Evolutionary conservation across 2,113 vertebrate genomes (phyloP), one percentile per base, ranked within the genome.

Genomic region (Lathamus discolor): DNA sequence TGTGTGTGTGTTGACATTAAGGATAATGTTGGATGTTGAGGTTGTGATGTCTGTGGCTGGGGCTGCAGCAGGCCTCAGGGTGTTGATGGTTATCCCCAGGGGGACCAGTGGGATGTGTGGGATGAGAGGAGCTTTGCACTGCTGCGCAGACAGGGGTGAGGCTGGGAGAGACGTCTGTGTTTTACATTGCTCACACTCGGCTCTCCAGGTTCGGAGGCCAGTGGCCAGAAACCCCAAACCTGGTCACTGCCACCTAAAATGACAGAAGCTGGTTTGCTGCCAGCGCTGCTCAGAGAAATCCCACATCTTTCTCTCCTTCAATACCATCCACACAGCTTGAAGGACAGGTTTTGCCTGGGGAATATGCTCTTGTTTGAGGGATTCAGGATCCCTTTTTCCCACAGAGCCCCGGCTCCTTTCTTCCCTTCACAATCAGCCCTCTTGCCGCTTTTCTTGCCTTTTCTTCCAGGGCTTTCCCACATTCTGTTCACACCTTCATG

Each of bases 401-500:
- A 95, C 94, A 92, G 89, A 83, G 86, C 84, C 48, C 72, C 5
- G 41, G 64, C 7, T 75, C 63, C 81, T 95, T 95, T 95, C 76
- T 96, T 88, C 72, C 54, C 4, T 6, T 79, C 89, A 96, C 95
- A 96, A 96, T 95, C 85, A 37, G 61, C 83, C 75, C 74, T 80
- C 93, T 94, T 31, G 88, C 86, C 1, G 76, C 81, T 86, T 91
- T 94, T 61, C 93, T 91, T 82, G 78, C 92, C 90, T 95, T 97
- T 95, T 93, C 93, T 95, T 96, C 91, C 51, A 10, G 29, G 12
- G 55, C 92, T 97, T 97, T 97, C 96, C 96, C 97, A 97, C 97
- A 97, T 97, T 95, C 92, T 93, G 91, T 94, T 96, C 94, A 49
- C 95, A 96, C 92, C 91, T 95, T 97, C 97, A 97, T 97, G 96